Evolutionary conservation across 2,888 invertebrate species (phyloP).

Genomic region (Eremobia ochroleuca): DNA sequence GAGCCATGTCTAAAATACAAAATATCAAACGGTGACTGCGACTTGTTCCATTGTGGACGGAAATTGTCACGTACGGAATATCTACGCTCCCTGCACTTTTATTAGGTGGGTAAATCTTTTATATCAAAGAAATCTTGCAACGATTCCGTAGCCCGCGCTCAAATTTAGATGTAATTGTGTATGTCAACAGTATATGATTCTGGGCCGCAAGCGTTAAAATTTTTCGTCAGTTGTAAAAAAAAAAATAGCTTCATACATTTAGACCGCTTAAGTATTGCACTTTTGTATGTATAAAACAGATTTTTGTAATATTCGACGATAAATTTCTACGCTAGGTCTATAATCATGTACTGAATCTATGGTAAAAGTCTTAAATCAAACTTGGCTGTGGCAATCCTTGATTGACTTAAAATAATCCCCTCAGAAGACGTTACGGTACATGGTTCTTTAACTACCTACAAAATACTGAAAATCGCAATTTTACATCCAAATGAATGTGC

Average conservation of each 20-base stretch:
- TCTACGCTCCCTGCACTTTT: constrained; percentile 37
- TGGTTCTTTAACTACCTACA: not conserved
- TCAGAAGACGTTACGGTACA: not conserved
- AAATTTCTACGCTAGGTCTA: too few relatives aligned
- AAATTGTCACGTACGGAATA: constrained; percentile 47
- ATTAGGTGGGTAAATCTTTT: not conserved
- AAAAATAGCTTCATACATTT: too few relatives aligned
- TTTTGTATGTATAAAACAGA: too few relatives aligned
- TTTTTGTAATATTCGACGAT: too few relatives aligned
- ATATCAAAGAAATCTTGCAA: not conserved
- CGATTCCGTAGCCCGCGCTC: not conserved
- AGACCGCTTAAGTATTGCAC: too few relatives aligned
- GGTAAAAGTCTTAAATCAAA: not conserved
- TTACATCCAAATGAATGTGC: not conserved
- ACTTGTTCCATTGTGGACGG: constrained; percentile 28
- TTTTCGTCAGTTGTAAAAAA: too few relatives aligned
- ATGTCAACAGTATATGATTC: too few relatives aligned
- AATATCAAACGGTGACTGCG: constrained; percentile 21
- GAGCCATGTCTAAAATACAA: constrained; percentile 22
- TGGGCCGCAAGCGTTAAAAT: accelerated
- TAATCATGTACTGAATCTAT: not conserved
- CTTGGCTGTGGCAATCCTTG: too few relatives aligned
- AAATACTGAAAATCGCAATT: not conserved
- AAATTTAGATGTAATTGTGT: too few relatives aligned
- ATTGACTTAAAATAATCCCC: not conserved